phyloP scores from a whole-genome alignment of 2,113 vertebrate species.

The Conger conger region DNA sequence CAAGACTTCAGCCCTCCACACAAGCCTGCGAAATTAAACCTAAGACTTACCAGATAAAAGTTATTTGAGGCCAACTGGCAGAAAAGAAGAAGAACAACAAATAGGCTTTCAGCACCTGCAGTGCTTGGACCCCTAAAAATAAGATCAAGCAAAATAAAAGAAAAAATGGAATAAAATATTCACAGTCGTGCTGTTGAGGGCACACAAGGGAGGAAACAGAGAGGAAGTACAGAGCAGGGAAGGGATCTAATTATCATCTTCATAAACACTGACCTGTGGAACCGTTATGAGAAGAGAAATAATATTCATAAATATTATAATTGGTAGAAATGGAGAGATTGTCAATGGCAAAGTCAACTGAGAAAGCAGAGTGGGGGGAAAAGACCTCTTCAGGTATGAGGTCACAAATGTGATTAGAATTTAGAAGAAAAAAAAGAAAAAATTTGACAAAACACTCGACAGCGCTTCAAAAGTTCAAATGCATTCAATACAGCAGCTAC shows the following conservation, averaged over 20 bases:
- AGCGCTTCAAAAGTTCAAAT: neutral
- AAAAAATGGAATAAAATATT: neutral
- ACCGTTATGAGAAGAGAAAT: neutral
- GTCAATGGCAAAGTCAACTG: neutral
- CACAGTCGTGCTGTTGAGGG: neutral
- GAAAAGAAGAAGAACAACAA: too few relatives aligned
- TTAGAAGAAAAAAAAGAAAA: neutral
- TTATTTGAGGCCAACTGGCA: too few relatives aligned
- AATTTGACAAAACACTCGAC: too few relatives aligned
- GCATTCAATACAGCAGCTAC: too few relatives aligned
- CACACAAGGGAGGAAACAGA: neutral
- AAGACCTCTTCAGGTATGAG: too few relatives aligned
- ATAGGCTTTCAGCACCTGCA: too few relatives aligned
- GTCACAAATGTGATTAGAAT: too few relatives aligned
- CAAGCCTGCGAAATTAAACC: too few relatives aligned
- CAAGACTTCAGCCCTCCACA: too few relatives aligned
- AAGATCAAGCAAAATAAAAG: neutral
- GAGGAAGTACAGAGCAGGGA: neutral
- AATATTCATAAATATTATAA: neutral
- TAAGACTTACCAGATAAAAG: too few relatives aligned
- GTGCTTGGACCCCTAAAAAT: too few relatives aligned
- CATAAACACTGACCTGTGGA: neutral
- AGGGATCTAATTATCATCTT: neutral
- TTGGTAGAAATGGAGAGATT: neutral
- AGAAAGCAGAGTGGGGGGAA: neutral